These are phyloP conservation scores for Diplazon laetatorius DNA, from an alignment of 2,888 invertebrate species.

Conservation along the genomic window DNA sequence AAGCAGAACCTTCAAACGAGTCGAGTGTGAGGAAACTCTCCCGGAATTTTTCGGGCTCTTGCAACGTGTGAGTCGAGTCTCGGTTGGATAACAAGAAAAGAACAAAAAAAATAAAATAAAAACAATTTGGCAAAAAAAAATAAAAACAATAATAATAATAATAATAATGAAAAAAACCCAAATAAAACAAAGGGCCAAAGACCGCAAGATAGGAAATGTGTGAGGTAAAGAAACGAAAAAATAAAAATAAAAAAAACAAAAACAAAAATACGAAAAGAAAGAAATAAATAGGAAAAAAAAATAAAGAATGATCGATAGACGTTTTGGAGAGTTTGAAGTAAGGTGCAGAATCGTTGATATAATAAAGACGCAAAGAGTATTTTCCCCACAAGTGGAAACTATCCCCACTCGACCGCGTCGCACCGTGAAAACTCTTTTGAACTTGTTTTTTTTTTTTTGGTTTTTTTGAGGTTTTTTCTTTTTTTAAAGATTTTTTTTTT, in stretches of 20 bases:
- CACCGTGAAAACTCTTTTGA: slow-evolving; percentile 61
- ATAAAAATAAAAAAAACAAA: too few relatives aligned
- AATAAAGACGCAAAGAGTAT: slow-evolving; percentile 53
- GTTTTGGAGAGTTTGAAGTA: slow-evolving; percentile 6
- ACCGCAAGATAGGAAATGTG: slow-evolving; percentile 17
- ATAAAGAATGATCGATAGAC: slow-evolving; percentile 45
- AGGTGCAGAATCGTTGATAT: slow-evolving; percentile 57
- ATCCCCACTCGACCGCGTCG: slow-evolving; percentile 41
- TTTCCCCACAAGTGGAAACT: not conserved
- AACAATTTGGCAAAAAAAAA: slow-evolving; percentile 22
- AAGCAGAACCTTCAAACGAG: slow-evolving; percentile 51
- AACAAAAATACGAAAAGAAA: too few relatives aligned
- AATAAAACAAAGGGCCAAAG: too few relatives aligned
- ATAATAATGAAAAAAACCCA: too few relatives aligned
- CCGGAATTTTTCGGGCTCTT: slow-evolving; percentile 55
- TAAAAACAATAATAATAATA: slow-evolving; percentile 8
- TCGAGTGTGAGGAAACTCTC: slow-evolving; percentile 55
- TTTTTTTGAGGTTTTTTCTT: slow-evolving; percentile 19
- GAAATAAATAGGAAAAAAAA: too few relatives aligned
- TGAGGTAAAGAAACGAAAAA: slow-evolving; percentile 19
- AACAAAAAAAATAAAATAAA: slow-evolving; percentile 8
- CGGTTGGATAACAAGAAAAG: slow-evolving; percentile 18
- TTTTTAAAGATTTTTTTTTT: slow-evolving; percentile 34
- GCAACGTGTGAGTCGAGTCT: slow-evolving; percentile 42
- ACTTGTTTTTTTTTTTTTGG: slow-evolving; percentile 36